These are phyloP conservation scores for Cryptomyrus ogoouensis DNA, from an alignment of 2,113 vertebrate species.

Conservation along the genomic window DNA sequence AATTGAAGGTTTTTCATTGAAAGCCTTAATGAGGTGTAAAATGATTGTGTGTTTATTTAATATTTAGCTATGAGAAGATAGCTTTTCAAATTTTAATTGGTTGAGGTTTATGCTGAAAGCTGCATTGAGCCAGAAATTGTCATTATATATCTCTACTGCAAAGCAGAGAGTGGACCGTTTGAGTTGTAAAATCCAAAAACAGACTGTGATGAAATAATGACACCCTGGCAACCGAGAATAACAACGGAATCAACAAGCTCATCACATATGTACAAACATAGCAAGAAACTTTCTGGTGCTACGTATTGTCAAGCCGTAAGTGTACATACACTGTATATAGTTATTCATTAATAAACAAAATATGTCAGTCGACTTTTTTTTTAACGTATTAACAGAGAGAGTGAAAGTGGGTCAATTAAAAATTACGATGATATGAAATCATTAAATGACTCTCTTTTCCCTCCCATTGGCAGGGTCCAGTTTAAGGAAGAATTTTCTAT, in stretches of 20 bases:
- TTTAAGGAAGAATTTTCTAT: background rate
- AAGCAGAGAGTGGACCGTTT: background rate
- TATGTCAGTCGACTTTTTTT: background rate
- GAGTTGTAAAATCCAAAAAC: background rate
- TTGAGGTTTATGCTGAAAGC: background rate
- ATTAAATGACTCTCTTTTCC: background rate
- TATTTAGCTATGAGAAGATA: background rate
- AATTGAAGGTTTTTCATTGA: background rate
- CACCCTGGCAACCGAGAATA: background rate
- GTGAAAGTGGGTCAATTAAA: background rate
- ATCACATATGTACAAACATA: background rate
- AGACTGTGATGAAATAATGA: background rate
- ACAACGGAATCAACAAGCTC: background rate
- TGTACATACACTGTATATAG: background rate
- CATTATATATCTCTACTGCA: background rate
- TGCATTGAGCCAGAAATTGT: background rate
- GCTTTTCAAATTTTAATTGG: background rate
- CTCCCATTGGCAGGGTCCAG: background rate
- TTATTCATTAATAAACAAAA: background rate
- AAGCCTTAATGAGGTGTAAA: background rate
- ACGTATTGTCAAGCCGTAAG: background rate
- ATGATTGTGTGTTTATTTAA: background rate
- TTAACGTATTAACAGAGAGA: background rate
- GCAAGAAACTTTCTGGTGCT: background rate
- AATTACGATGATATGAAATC: background rate